phyloP scores from a whole-genome alignment of 1,140 invertebrate species.

The Watersipora subatra region DNA sequence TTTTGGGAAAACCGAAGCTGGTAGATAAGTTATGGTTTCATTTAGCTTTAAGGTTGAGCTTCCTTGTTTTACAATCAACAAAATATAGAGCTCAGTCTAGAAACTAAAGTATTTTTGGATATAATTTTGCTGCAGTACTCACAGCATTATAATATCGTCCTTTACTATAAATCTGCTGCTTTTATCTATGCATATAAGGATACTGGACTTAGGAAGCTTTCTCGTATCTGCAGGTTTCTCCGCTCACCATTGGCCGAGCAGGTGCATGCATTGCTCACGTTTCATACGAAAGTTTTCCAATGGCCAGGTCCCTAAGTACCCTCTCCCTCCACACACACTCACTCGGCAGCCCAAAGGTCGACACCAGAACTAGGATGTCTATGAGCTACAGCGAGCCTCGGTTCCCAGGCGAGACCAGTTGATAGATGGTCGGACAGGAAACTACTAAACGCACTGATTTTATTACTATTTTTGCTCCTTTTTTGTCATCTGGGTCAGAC shows the following conservation, averaged over 20 bases:
- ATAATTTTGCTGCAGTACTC: not conserved
- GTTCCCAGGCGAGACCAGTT: too few relatives aligned
- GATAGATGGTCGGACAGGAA: too few relatives aligned
- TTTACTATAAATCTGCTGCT: not conserved
- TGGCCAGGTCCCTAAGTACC: not conserved
- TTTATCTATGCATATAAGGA: not conserved
- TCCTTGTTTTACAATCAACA: too few relatives aligned
- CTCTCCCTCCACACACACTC: not conserved
- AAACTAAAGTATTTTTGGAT: not conserved
- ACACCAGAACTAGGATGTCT: not conserved
- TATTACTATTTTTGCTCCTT: too few relatives aligned
- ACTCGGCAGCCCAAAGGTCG: not conserved
- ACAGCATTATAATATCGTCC: not conserved
- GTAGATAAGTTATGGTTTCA: too few relatives aligned
- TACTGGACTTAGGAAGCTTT: not conserved
- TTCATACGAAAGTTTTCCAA: not conserved
- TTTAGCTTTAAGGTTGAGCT: too few relatives aligned
- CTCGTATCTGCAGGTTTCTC: conserved; percentile 46
- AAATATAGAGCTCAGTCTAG: too few relatives aligned
- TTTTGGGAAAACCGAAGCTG: too few relatives aligned
- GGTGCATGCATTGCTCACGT: conserved; percentile 68
- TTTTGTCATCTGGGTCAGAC: too few relatives aligned
- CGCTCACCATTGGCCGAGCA: conserved; percentile 62
- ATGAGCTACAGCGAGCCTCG: not conserved
- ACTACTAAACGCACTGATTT: too few relatives aligned